Evolutionary conservation across 2,797 vertebrate species (phyloP).

Genomic region (Sphaeramia orbicularis): DNA sequence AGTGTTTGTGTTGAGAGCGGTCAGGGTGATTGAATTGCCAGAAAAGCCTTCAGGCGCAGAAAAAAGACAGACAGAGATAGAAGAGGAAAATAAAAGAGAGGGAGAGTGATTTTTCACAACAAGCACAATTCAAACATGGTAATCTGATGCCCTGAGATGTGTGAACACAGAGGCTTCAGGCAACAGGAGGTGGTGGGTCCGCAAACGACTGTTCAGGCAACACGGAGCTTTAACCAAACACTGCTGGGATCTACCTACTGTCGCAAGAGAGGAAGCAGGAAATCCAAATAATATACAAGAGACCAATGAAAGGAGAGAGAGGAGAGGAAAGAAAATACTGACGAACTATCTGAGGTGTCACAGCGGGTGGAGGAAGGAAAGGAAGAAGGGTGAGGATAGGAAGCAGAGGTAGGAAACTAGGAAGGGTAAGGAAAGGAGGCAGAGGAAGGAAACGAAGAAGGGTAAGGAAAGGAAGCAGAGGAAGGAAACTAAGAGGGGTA

Average conservation of each 20-base stretch:
- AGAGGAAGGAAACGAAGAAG: too few species aligned
- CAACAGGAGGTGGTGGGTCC: constrained; percentile 43
- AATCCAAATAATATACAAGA: constrained; percentile 57
- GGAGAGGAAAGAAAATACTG: too few species aligned
- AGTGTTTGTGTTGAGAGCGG: constrained; percentile 65
- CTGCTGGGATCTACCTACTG: constrained; percentile 43
- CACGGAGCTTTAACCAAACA: constrained; percentile 41
- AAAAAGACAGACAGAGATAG: constrained; percentile 13
- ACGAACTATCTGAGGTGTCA: too few species aligned
- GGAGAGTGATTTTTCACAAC: constrained; percentile 58
- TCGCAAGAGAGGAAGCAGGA: too few species aligned
- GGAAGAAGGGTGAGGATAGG: too few species aligned
- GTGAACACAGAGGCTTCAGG: constrained; percentile 48
- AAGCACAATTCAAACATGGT: constrained; percentile 68
- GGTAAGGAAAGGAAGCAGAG: too few species aligned
- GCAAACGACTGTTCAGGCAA: too few species aligned
- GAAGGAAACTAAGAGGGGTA: too few species aligned
- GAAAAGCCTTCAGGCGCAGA: constrained; percentile 51
- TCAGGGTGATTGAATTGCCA: constrained; percentile 62
- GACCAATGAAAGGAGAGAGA: constrained; percentile 58
- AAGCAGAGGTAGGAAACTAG: too few species aligned
- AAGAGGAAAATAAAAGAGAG: constrained; percentile 45
- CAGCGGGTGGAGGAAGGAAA: too few species aligned
- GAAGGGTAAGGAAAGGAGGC: constrained; percentile 23
- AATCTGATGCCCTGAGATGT: constrained; percentile 71